Evolutionary conservation across 1,140 invertebrate genomes (phyloP).

Genomic region (Galleria mellonella): DNA sequence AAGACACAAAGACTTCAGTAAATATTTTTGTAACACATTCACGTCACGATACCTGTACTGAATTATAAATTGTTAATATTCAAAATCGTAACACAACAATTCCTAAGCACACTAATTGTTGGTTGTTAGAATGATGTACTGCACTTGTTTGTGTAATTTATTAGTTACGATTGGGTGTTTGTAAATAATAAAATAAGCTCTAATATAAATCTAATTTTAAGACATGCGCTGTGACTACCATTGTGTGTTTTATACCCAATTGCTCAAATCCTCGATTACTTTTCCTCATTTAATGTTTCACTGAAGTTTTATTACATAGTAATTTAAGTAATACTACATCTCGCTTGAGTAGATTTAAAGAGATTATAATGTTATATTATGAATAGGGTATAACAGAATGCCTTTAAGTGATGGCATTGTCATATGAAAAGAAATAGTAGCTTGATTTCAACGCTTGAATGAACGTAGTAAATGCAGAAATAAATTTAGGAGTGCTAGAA

Average conservation of each 20-base stretch:
- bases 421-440: neutral
- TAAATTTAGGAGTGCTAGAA: conserved; percentile 22
- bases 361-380: too few species aligned
- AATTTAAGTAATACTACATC: too few species aligned
- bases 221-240: conserved; percentile 51
- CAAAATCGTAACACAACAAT: conserved; percentile 14
- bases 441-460: neutral
- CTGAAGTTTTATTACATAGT: too few species aligned
- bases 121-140: conserved; percentile 42
- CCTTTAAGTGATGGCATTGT: neutral
- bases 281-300: too few species aligned
- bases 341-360: too few species aligned
- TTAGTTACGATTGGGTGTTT: conserved; percentile 31
- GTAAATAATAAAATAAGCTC: conserved; percentile 42
- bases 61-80: conserved; percentile 16
- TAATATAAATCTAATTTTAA: conserved; percentile 31
- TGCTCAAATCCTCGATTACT: conserved; percentile 32
- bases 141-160: conserved; percentile 50
- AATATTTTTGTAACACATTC: conserved; percentile 64
- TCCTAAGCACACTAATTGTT: conserved; percentile 46
- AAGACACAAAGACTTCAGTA: conserved; percentile 61
- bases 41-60: conserved; percentile 23
- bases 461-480: conserved; percentile 1
- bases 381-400: neutral
- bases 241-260: conserved; percentile 27